Percentiles rank a stretch among this genome's conserved stretches.
phyloP scores from a whole-genome alignment of 2,797 vertebrate species.

The Aulostomus chinensis region DNA sequence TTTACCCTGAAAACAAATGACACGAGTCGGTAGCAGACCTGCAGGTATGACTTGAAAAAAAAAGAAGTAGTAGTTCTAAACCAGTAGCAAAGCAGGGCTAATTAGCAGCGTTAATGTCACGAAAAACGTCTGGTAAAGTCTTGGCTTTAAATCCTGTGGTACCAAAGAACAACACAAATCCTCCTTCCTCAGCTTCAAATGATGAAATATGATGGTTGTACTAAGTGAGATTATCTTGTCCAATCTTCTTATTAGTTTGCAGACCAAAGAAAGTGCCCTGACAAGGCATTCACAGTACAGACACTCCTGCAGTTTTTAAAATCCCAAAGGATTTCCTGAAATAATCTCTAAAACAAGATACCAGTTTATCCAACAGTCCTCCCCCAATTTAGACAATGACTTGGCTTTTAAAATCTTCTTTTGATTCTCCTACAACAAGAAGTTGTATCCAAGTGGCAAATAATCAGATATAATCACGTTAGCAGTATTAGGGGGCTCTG shows the following conservation, averaged over 20 bases:
- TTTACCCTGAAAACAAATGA: conserved; percentile 17
- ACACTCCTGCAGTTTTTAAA: background rate
- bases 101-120: conserved; percentile 26
- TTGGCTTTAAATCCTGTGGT: conserved; percentile 4
- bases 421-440: background rate
- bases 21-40: conserved; percentile 6
- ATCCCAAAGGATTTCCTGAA: background rate
- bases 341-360: background rate
- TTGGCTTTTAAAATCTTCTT: background rate
- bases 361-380: too few species aligned
- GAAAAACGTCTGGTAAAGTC: conserved; percentile 13
- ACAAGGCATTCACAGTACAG: background rate
- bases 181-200: conserved; percentile 16
- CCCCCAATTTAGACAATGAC: too few species aligned
- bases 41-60: background rate
- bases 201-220: conserved; percentile 1
- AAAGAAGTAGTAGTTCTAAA: background rate
- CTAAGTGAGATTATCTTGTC: conserved; percentile 4
- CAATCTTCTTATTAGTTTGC: conserved; percentile 12
- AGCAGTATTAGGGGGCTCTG: conserved; percentile 1
- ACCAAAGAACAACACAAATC: conserved; percentile 47
- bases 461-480: conserved; percentile 1
- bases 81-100: conserved; percentile 15
- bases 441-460: too few species aligned
- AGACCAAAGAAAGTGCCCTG: conserved; percentile 23